Evolutionary conservation across 2,113 vertebrate genomes (phyloP), one percentile per base, ranked within the genome.

Genomic region (Hoplias malabaricus): DNA sequence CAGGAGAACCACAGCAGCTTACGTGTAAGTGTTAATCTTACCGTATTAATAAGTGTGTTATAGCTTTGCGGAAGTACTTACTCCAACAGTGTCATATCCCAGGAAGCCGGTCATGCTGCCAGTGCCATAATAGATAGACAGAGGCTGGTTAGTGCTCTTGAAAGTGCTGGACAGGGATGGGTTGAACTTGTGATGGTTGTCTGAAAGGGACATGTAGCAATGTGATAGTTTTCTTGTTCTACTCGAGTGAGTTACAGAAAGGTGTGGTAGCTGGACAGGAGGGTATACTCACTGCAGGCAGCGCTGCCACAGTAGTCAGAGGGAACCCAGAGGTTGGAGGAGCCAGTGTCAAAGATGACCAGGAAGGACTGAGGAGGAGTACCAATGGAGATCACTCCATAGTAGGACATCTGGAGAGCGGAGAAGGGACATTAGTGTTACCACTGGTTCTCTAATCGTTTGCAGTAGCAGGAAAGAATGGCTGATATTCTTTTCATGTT

Each of bases 331-430:
- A 89, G 86, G 72, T 86, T 85, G 25, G 86, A 85, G 0, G 88
- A 90, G 16, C 85, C 89, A 1, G 73, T 82, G 14, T 89, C 88
- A 50, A 88, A 89, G 76, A 90, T 43, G 42, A 89, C 86, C 53
- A 72, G 85, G 75, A 89, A 90, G 59, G 86, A 85, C 69, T 89
- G 88, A 46, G 86, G 85, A 54, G 87, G 88, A 29, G 85, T 84
- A 65, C 86, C 89, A 31, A 85, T 89, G 80, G 82, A 87, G 79
- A 89, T 87, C 63, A 86, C 31, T 34, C 89, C 88, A 46, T 82
- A 86, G 71, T 90, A 90, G 14, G 86, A 16, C 76, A 89, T 1
- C 86, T 90, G 78, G 25, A 78, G 36, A 67, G 19, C 33, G 71
- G 57, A 16, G 16, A n/a, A 53, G 21, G 14, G 5, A 16, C 16